A percentile compares a stretch with the other conserved stretches of the same genome.
Evolutionary conservation across 2,113 vertebrate species (phyloP).

Genomic region (Phyllostomus hastatus): DNA sequence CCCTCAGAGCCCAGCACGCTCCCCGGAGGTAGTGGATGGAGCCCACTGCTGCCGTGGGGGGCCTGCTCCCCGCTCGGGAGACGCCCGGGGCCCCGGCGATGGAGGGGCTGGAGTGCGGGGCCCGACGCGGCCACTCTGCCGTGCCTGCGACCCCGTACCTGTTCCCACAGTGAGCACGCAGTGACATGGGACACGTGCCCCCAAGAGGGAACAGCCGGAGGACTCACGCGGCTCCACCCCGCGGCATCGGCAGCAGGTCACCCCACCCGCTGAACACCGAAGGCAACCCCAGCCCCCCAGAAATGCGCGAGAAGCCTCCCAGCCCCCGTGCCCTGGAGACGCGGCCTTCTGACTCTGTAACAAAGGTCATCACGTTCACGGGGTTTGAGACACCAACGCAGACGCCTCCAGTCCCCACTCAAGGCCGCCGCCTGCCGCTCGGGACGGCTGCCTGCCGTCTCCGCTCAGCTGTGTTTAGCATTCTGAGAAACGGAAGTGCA

Average conservation of each 20-base stretch:
- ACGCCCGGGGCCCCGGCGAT: too few species aligned
- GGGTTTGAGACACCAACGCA: fast-evolving
- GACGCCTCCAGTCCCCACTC: background rate
- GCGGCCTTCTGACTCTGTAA: background rate
- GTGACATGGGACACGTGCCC: too few species aligned
- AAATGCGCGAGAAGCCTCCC: fast-evolving
- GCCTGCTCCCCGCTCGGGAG: too few species aligned
- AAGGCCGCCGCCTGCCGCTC: background rate
- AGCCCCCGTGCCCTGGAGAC: background rate
- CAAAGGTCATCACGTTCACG: background rate
- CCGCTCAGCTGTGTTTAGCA: background rate
- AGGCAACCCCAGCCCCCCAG: background rate
- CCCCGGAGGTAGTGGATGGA: too few species aligned
- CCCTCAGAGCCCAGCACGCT: too few species aligned
- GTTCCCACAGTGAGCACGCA: too few species aligned
- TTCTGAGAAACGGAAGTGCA: background rate
- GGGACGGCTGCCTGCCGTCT: fast-evolving
- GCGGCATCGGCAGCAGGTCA: background rate
- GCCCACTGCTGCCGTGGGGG: too few species aligned
- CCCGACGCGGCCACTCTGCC: too few species aligned
- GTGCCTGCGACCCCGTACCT: too few species aligned
- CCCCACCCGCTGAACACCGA: fast-evolving
- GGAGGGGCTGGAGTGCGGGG: too few species aligned
- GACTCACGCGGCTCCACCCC: background rate
- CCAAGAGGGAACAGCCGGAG: background rate